Evolutionary conservation across 2,888 invertebrate genomes (phyloP).

Genomic region (Trypoxylon attenuatum): DNA sequence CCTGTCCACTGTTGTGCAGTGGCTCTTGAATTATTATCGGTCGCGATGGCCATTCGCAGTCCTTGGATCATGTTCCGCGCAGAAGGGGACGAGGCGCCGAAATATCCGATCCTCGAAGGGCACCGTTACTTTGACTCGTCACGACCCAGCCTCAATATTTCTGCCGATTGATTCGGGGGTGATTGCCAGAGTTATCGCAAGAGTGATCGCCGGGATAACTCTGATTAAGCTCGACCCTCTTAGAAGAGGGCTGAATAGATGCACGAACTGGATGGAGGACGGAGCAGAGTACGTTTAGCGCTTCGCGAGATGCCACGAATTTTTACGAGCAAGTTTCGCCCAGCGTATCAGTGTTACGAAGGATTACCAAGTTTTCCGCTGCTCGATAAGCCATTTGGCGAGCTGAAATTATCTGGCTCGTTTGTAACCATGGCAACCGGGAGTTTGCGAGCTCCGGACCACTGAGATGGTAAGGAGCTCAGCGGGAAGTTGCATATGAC

Average conservation of each 20-base stretch:
- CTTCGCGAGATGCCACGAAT: neutral
- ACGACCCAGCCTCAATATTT: constrained; percentile 35
- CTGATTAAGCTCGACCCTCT: too few relatives aligned
- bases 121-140: constrained; percentile 29
- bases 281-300: neutral
- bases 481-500: too few relatives aligned
- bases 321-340: constrained; percentile 3
- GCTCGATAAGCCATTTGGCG: neutral
- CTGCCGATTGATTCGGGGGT: constrained; percentile 21
- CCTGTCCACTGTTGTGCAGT: constrained; percentile 24
- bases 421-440: constrained; percentile 3
- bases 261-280: too few relatives aligned
- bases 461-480: too few relatives aligned
- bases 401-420: constrained; percentile 5
- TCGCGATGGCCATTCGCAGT: constrained; percentile 41
- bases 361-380: neutral
- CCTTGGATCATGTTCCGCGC: constrained; percentile 44
- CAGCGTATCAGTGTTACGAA: constrained; percentile 2
- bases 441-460: too few relatives aligned
- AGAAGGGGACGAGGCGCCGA: constrained; percentile 17
- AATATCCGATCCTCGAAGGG: constrained; percentile 2
- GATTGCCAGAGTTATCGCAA: neutral
- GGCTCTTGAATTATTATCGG: constrained; percentile 47
- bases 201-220: too few relatives aligned
- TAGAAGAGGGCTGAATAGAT: too few relatives aligned